These are phyloP conservation scores for Galeopsomyia nigrocyanea DNA, from an alignment of 2,888 invertebrate species.

Conservation along the genomic window DNA sequence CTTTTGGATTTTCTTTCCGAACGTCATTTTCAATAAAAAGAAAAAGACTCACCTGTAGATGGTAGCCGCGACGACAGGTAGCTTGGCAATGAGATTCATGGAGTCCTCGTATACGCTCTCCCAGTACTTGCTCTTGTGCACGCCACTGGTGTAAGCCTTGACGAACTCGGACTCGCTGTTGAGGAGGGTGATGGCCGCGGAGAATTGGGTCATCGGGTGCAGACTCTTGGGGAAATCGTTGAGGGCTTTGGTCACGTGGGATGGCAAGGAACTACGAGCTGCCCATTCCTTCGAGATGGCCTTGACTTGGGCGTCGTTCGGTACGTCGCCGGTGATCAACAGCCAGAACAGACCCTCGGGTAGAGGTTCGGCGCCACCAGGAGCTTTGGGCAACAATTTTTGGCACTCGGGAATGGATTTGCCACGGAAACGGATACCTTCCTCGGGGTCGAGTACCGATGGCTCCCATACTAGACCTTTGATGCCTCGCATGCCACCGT, in stretches of 20 bases:
- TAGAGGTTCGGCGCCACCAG: slow-evolving; percentile 85
- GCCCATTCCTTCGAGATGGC: slow-evolving; percentile 75
- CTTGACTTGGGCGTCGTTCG: slow-evolving; percentile 82
- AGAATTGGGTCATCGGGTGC: slow-evolving; percentile 96
- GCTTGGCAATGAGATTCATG: slow-evolving; percentile 94
- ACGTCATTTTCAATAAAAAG: not conserved
- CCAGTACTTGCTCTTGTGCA: slow-evolving; percentile 92
- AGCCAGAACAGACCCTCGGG: slow-evolving; percentile 97
- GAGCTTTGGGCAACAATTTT: slow-evolving; percentile 85
- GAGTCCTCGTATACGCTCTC: slow-evolving; percentile 91
- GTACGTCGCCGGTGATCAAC: slow-evolving; percentile 89
- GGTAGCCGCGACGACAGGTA: slow-evolving; percentile 93
- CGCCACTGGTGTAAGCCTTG: slow-evolving; percentile 89
- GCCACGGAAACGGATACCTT: slow-evolving; percentile 95
- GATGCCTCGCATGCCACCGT: slow-evolving; percentile 97
- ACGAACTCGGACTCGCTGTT: slow-evolving; percentile 95
- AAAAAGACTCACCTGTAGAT: slow-evolving; percentile 78
- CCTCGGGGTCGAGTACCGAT: slow-evolving; percentile 93
- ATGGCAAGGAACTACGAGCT: slow-evolving; percentile 79
- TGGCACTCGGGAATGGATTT: slow-evolving; percentile 94
- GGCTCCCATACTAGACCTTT: slow-evolving; percentile 96
- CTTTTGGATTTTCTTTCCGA: too few relatives aligned
- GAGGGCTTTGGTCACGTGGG: slow-evolving; percentile 93
- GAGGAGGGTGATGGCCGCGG: slow-evolving; percentile 90
- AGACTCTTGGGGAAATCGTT: slow-evolving; percentile 91